Evolutionary conservation across 2,113 vertebrate genomes (phyloP).

Genomic region (Paralichthys olivaceus): DNA sequence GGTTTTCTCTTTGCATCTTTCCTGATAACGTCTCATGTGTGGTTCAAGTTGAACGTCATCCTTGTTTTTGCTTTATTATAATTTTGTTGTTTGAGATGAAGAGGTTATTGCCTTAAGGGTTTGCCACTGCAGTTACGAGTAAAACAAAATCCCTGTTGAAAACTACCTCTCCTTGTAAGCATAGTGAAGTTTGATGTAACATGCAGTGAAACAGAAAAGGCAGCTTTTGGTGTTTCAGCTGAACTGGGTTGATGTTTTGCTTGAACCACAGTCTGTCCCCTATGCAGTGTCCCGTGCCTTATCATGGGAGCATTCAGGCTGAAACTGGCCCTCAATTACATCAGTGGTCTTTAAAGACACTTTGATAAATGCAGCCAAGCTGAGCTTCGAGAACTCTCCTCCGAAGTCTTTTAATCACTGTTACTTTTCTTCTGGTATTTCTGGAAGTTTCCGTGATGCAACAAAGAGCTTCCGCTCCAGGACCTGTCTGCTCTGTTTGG

Average conservation of each 20-base stretch:
- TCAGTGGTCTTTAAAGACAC: slow-evolving; percentile 2
- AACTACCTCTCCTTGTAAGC: slow-evolving; percentile 25
- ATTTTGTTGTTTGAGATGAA: slow-evolving; percentile 24
- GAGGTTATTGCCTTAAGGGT: slow-evolving; percentile 62
- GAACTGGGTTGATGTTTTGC: slow-evolving; percentile 25
- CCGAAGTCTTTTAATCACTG: slow-evolving; percentile 30
- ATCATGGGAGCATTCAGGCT: slow-evolving; percentile 35
- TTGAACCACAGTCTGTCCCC: slow-evolving; percentile 24
- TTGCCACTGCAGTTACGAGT: slow-evolving; percentile 13
- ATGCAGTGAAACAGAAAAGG: slow-evolving; percentile 31
- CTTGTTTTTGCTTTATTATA: slow-evolving; percentile 17
- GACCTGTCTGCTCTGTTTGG: not conserved
- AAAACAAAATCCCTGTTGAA: not conserved
- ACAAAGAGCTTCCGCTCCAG: slow-evolving; percentile 10
- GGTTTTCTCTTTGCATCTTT: slow-evolving; percentile 39
- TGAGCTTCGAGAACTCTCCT: slow-evolving; percentile 14
- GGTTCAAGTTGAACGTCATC: slow-evolving; percentile 42
- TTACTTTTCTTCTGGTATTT: not conserved
- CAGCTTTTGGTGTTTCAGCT: slow-evolving; percentile 45
- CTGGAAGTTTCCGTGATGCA: slow-evolving; percentile 23
- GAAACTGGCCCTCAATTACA: slow-evolving; percentile 13
- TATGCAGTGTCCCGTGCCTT: slow-evolving; percentile 37
- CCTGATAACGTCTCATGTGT: not conserved
- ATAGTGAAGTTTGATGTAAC: not conserved
- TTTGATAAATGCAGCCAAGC: slow-evolving; percentile 18